Percentiles rank a stretch among this genome's conserved stretches.
Conservation (phyloP, 1,140 invertebrate genomes). For the Wiebesia pumilae region DNA sequence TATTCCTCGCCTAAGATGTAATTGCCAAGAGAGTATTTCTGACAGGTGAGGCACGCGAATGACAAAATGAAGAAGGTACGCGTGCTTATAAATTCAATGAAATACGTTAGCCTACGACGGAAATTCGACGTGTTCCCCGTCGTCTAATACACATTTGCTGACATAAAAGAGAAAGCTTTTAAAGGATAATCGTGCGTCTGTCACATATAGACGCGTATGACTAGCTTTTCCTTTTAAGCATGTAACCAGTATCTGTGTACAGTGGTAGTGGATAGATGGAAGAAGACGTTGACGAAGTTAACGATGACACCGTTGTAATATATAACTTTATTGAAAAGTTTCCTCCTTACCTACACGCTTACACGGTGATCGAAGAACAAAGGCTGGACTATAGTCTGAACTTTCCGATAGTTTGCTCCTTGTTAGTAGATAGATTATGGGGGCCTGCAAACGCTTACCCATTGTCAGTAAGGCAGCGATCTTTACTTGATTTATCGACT, state of each 20-base stretch:
- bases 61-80: neutral
- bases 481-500: constrained; percentile 24
- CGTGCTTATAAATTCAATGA: constrained; percentile 5
- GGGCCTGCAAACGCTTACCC: neutral
- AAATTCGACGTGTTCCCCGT: neutral
- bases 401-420: constrained; percentile 47
- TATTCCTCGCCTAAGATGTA: neutral
- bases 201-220: neutral
- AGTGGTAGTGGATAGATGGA: neutral
- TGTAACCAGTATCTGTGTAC: neutral
- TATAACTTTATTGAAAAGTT: constrained; percentile 47
- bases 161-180: constrained; percentile 32
- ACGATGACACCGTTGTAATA: constrained; percentile 23
- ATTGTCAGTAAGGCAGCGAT: constrained; percentile 16
- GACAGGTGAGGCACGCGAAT: neutral
- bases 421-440: constrained; percentile 15
- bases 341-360: constrained; percentile 4
- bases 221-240: neutral
- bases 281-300: constrained; percentile 8
- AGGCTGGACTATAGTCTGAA: neutral
- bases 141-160: neutral
- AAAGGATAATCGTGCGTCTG: constrained; percentile 38
- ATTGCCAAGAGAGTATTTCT: neutral
- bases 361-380: constrained; percentile 39
- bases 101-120: neutral